Percentiles rank a stretch among this genome's conserved stretches.
These are phyloP conservation scores for Drosophila virilis DNA, from an alignment of 1,140 invertebrate species.

Conservation along the genomic window DNA sequence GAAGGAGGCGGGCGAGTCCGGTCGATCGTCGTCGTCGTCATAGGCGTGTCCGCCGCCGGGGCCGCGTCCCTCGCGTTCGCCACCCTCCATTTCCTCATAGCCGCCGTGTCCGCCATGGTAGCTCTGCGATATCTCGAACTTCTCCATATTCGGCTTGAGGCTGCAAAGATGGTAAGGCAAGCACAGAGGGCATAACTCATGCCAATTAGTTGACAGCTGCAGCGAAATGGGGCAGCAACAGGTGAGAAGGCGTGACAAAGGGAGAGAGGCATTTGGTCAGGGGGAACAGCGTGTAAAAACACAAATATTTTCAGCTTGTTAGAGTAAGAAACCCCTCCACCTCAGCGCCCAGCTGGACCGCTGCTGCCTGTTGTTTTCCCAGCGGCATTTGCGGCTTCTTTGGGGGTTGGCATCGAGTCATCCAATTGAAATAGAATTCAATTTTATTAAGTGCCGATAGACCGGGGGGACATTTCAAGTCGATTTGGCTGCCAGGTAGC, in stretches of 20 bases:
- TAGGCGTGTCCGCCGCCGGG: constrained; percentile 84
- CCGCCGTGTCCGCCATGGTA: constrained; percentile 84
- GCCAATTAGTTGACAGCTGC: constrained; percentile 57
- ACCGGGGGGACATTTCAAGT: constrained; percentile 57
- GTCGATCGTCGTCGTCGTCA: constrained; percentile 86
- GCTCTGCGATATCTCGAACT: constrained; percentile 86
- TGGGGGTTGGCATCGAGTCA: constrained; percentile 9
- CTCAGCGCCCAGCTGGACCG: background rate
- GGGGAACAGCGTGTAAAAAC: constrained; percentile 56
- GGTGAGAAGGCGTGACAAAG: constrained; percentile 32
- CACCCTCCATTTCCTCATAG: constrained; percentile 86
- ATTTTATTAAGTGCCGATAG: constrained; percentile 83
- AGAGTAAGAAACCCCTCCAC: constrained; percentile 33
- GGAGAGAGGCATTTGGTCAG: constrained; percentile 12
- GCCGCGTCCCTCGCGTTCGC: constrained; percentile 84
- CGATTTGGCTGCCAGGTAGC: constrained; percentile 34
- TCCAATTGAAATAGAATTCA: constrained; percentile 77
- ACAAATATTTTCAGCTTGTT: constrained; percentile 79
- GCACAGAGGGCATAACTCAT: constrained; percentile 57
- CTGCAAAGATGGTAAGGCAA: constrained; percentile 39
- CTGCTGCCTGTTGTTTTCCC: constrained; percentile 48
- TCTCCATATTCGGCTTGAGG: constrained; percentile 85
- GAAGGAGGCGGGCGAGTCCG: constrained; percentile 89
- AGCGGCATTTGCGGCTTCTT: constrained; percentile 50
- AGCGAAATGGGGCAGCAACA: constrained; percentile 51